Evolutionary conservation across 2,113 vertebrate genomes (phyloP), one percentile per base, ranked within the genome.

Genomic region (Lasiurus borealis): DNA sequence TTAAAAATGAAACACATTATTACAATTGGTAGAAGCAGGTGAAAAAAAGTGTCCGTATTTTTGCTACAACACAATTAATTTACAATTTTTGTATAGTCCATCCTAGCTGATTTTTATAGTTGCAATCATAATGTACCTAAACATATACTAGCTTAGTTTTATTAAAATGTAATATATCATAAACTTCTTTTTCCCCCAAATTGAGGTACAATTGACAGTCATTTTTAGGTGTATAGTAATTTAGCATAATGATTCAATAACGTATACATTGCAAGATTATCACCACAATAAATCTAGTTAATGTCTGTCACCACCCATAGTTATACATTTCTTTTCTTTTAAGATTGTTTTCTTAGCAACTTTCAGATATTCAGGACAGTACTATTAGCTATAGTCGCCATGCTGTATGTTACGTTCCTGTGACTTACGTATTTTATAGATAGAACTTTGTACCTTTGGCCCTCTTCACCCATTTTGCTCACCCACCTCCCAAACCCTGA

Each of bases 361-460:
- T 84, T 89, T 69, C 36, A 59, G 48, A 76, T 77, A 14, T 84
- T 13, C 9, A 57, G 8, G 75, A 68, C 2, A 31, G 21, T 48
- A 36, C 10, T 83, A 57, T 48, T 89, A 84, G 46, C 48, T 84
- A 11, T 46, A 68, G 48, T 69, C 4, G 36, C 36, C 21, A 40
- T 59, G 50, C 36, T 76, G 15, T 93, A 25, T 16, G 23, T 46
- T 34, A 25, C 4, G 75, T 68, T 59, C 50, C 23, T 36, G 57
- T 36, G 86, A 76, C n/a, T 81, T 57, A 46, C 8, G 81, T 93
- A 66, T 84, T 89, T 94, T 77, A 50, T 50, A 77, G 36, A 19
- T 34, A 25, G 59, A 36, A 62, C 16, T 62, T 87, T 71, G 40
- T 80, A 34, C 50, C 18, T 54, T 59, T 86, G 36, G 48, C 12